Evolutionary conservation across 2,888 invertebrate species (phyloP).

Genomic region (Cynaeus angustus): DNA sequence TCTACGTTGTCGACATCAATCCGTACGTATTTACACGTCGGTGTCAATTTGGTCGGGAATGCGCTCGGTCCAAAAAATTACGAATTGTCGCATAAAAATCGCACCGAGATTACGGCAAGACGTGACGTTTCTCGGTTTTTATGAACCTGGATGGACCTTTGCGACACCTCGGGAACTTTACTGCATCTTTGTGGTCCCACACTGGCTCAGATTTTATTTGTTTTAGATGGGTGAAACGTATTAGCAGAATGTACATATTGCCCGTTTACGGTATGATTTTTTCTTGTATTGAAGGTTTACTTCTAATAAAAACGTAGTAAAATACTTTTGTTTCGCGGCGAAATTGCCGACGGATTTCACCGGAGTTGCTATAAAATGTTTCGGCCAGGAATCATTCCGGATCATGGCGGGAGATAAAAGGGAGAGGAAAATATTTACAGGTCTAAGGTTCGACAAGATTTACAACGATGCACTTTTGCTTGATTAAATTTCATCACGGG

Average conservation of each 20-base stretch:
- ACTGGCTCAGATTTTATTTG: constrained; percentile 52
- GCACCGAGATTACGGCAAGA: constrained; percentile 21
- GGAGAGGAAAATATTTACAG: constrained; percentile 3
- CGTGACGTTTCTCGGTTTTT: constrained; percentile 40
- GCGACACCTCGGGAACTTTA: constrained; percentile 35
- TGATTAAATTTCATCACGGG: too few species aligned
- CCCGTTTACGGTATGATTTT: constrained; percentile 68
- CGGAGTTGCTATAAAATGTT: constrained; percentile 29
- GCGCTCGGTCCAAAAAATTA: background rate
- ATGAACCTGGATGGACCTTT: constrained; percentile 36
- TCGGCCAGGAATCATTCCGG: constrained; percentile 32
- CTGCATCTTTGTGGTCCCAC: constrained; percentile 35
- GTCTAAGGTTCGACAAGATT: background rate
- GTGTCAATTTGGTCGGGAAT: constrained; percentile 7
- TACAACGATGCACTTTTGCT: too few species aligned
- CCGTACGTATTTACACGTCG: constrained; percentile 32
- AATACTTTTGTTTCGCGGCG: constrained; percentile 57
- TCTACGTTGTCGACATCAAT: constrained; percentile 45
- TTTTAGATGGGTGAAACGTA: constrained; percentile 58
- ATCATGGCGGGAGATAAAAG: constrained; percentile 25
- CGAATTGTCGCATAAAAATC: constrained; percentile 2
- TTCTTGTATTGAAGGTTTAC: constrained; percentile 68
- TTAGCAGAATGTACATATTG: constrained; percentile 68
- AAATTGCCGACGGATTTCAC: constrained; percentile 36
- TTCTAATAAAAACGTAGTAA: constrained; percentile 66